A percentile compares a stretch with the other conserved stretches of the same genome.
phyloP scores from a whole-genome alignment of 1,140 invertebrate species.

The Ceratosolen solmsi region DNA sequence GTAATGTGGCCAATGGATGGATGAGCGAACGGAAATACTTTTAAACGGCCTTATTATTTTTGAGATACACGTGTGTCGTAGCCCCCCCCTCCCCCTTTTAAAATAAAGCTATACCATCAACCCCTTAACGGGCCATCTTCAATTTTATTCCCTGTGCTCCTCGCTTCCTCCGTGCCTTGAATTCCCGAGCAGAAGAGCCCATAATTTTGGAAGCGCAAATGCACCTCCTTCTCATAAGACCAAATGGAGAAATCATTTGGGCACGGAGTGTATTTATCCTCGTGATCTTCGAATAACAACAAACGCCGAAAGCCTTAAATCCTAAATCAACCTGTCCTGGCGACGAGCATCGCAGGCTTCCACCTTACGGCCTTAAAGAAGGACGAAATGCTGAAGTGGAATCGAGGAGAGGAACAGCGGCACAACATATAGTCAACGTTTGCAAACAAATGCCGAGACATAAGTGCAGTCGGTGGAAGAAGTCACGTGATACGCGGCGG shows the following conservation, averaged over 20 bases:
- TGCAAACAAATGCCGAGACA: conserved; percentile 64
- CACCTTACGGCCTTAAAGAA: background rate
- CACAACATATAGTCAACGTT: conserved; percentile 12
- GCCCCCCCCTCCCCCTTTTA: background rate
- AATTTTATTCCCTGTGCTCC: too few species aligned
- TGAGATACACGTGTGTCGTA: too few species aligned
- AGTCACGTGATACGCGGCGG: conserved; percentile 23
- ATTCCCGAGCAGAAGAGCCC: background rate
- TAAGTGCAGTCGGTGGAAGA: background rate
- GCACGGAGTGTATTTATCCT: conserved; percentile 64
- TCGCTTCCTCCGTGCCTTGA: too few species aligned
- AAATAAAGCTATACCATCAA: too few species aligned
- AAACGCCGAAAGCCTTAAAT: conserved; percentile 69
- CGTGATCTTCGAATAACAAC: conserved; percentile 69
- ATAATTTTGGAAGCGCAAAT: conserved; percentile 10
- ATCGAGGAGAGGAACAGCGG: background rate
- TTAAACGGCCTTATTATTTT: background rate
- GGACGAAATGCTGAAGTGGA: background rate
- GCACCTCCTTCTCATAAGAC: background rate
- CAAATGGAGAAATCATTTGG: conserved; percentile 63
- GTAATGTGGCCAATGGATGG: background rate
- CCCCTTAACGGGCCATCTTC: background rate
- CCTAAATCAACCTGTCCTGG: conserved; percentile 70
- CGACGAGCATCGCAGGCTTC: conserved; percentile 55
- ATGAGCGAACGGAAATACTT: too few species aligned